Base-by-base conservation (phyloP, 2,797 vertebrate genomes). In the Leucoraja ocellata region DNA sequence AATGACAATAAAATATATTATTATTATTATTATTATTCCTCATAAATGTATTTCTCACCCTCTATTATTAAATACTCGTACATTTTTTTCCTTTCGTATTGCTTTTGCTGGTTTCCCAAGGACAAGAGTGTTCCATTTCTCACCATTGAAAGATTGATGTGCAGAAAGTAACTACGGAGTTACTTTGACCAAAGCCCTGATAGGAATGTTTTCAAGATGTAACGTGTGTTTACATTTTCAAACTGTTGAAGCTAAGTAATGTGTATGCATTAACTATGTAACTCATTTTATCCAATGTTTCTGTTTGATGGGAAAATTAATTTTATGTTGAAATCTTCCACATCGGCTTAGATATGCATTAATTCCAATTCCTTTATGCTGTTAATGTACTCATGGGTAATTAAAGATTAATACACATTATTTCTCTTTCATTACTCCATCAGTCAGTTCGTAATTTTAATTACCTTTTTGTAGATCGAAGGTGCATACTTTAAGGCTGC, bases 371-470 rank as follows among this genome's bases (percentile, higher is more conserved):
- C 23, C 93, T 93, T 71, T 94, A 94, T 90, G 93, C 93, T 94
- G 71, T 94, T 95, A 96, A 95, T 95, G 94, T 95, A 95, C 94
- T 95, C 94, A 91, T 93, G 95, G 95, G 94, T 96, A 95, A 96
- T 96, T 96, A 95, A 92, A 76, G 73, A 92, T 92, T 92, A 92
- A 92, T 92, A 54, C 16, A 76, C 58, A 46, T 92, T 74, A 92
- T 92, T 92, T 92, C 90, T 92, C 84, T 63, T 88, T 39, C 90
- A 76, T 92, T 92, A 74, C 71, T 73, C 39, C 90, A 74, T 74
- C 10, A 76, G 71, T 74, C 90, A 74, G 76, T 92, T 92, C 74
- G 76, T 92, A 92, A 92, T 92, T 92, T 92, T 92, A 92, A 92
- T 92, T 92, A 92, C 73, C 21, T 54, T 92, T 92, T 36, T 46